A percentile compares a stretch with the other conserved stretches of the same genome.
Conservation (phyloP, 2,113 vertebrate genomes). For the Camarhynchus parvulus region DNA sequence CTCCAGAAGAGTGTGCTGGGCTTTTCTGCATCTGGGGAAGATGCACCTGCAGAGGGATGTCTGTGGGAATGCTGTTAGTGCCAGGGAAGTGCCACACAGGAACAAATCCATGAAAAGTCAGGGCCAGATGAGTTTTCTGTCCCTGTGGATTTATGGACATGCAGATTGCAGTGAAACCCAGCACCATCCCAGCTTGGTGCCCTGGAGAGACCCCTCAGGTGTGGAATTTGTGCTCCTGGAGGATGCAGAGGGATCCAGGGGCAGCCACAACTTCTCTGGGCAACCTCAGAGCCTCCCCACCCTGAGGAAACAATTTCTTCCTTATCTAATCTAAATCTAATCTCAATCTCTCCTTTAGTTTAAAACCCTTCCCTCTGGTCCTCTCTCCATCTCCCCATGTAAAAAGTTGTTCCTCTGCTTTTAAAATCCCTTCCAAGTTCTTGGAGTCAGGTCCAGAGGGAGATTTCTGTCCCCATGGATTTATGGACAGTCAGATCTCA, state of each 20-base stretch:
- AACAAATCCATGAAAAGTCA: background rate
- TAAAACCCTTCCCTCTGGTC: background rate
- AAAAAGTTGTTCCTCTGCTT: background rate
- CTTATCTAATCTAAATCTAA: background rate
- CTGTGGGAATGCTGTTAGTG: background rate
- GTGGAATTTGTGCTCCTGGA: background rate
- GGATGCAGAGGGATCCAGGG: background rate
- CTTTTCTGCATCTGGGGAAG: background rate
- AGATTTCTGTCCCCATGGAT: background rate
- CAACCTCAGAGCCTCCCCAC: background rate
- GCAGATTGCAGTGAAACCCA: background rate
- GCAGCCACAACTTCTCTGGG: background rate
- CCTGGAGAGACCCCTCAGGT: background rate
- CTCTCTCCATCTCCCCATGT: rapidly evolving
- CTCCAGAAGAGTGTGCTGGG: background rate
- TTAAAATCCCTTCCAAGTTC: background rate
- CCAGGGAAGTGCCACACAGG: background rate
- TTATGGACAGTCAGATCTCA: background rate
- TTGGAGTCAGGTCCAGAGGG: background rate
- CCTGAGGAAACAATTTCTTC: background rate
- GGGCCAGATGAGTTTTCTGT: background rate
- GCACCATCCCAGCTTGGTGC: background rate
- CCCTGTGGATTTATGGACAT: rapidly evolving
- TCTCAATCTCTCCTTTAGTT: background rate
- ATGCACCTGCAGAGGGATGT: rapidly evolving